Conservation (phyloP, 2,797 vertebrate species). For the Hirundo rustica region DNA sequence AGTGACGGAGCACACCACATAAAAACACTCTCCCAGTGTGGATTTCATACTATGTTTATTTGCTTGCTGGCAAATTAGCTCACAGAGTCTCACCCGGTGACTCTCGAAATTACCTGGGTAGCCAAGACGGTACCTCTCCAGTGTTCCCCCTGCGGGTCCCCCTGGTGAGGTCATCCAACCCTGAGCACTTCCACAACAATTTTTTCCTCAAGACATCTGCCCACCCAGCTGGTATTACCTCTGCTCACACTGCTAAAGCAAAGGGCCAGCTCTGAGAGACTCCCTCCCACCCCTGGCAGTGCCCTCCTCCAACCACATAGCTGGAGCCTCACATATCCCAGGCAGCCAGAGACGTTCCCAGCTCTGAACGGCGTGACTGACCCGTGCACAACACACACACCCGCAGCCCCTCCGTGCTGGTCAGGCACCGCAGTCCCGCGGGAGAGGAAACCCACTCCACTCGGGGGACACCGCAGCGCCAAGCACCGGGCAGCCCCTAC, state of each 20-base stretch:
- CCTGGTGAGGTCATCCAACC: neutral
- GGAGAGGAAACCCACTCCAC: fast-evolving
- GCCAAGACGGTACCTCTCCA: neutral
- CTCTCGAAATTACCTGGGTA: neutral
- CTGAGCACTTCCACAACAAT: neutral
- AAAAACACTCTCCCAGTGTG: fast-evolving
- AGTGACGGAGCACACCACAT: fast-evolving
- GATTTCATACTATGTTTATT: neutral
- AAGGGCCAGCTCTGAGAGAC: neutral
- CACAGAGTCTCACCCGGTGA: neutral
- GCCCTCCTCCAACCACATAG: neutral
- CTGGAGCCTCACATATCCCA: fast-evolving
- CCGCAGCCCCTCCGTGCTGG: fast-evolving
- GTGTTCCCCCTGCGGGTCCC: too few species aligned
- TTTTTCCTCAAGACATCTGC: neutral
- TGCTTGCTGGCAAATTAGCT: neutral
- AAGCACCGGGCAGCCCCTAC: neutral
- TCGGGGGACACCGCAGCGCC: neutral
- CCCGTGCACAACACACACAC: too few species aligned
- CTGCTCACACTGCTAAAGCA: neutral
- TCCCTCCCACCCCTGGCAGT: neutral
- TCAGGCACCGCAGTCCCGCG: fast-evolving
- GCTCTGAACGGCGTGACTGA: neutral
- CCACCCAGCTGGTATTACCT: neutral
- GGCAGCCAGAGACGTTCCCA: neutral